Evolutionary conservation across 2,797 vertebrate genomes (phyloP), one percentile per base, ranked within the genome.

Genomic region (Characodon lateralis): DNA sequence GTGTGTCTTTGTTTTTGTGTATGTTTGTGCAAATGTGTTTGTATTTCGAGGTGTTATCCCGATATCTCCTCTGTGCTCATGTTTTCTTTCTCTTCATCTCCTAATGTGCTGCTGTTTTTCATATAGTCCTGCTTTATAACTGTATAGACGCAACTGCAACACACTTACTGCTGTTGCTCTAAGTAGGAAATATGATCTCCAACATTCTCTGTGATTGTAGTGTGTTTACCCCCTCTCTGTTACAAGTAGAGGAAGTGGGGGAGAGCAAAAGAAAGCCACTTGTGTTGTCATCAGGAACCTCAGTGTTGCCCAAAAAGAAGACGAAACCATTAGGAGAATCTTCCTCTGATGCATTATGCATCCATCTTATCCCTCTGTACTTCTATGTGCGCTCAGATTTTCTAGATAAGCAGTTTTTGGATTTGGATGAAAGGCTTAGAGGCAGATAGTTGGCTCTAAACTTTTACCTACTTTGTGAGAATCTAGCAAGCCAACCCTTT

Each of bases 351-450:
- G 89, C 90, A 94, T 94, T 91, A 93, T 93, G 92, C 92, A 94
- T 94, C 83, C 75, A 87, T 85, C 88, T 87, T 85, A 91, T 92
- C 89, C 91, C 89, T 84, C 87, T 81, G 86, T 90, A 87, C 91
- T 90, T 91, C 92, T 93, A 93, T 85, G 86, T 87, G 90, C 74
- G 86, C 92, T 93, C 87, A 94, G 92, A 94, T 93, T 94, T 91
- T 94, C 89, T 85, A 93, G 93, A 94, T 94, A 94, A 94, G 94
- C 91, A 81, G 90, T 94, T 94, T 94, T 91, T 85, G 89, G 86
- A 88, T 83, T 79, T 89, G 88, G 86, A 93, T 91, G 89, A 93
- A 93, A 92, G 89, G 89, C 89, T 90, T 87, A 91, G 88, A 91
- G 85, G 90, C 91, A 88, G 87, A 73, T 87, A 84, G 88, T 88